Evolutionary conservation across 2,888 invertebrate genomes (phyloP), one percentile per base, ranked within the genome.

Genomic region (Drosophila prostipennis): DNA sequence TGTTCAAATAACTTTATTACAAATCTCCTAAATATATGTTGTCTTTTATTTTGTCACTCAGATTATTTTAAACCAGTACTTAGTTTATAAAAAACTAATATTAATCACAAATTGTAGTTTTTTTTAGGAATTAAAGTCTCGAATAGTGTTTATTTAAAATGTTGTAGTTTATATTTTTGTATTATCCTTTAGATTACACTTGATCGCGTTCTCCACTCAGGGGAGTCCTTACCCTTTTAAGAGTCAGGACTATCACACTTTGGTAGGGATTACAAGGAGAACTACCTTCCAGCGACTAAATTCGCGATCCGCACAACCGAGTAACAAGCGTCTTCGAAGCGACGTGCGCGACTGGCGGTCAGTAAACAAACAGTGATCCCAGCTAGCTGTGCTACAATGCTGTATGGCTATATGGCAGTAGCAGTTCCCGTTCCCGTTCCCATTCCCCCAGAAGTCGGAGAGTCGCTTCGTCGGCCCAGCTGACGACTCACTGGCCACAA

Each of bases 311-410:
- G 54, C 36, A 59, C 65, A 56, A 78, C 55, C 83, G 63, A 75
- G 76, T 69, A 64, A 77, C 87, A 67, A 67, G 57, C 84, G 81
- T 84, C 81, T 82, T 80, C 83, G 84, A 84, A 71, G 84, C 77
- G 84, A 80, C 79, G 84, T 79, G 79, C 84, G 76, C 85, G 79
- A 82, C 82, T 82, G 87, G 76, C 82, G 68, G 67, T 69, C 79
- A 83, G 64, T 77, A 69, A 85, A 65, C 79, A 78, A 82, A 70
- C 52, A 78, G 73, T 80, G 76, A 84, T 81, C 81, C 82, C 82
- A 86, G 77, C 72, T 65, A 79, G 72, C 76, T 43, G 39, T 11
- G 42, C 42, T 2, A 13, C 10, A 19, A 45, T 23, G 56, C 36
- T 36, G 14, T 32, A 36, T 56, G 43, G 55, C 55, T 55, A 16